A percentile compares a stretch with the other conserved stretches of the same genome.
Conservation (phyloP, 2,888 invertebrate species). For the Hololepta plana region DNA sequence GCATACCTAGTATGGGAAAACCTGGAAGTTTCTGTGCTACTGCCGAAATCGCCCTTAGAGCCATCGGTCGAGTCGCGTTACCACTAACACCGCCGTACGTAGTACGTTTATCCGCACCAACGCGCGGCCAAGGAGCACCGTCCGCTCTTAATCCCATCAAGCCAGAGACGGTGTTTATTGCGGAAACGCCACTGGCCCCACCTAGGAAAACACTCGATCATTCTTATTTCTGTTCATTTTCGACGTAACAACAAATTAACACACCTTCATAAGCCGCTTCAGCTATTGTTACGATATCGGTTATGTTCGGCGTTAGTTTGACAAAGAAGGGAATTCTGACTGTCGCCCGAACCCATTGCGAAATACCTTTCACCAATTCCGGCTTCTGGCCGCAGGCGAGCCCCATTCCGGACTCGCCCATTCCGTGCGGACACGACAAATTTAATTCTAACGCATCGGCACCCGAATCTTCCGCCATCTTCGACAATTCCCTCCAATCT, state of each 20-base stretch:
- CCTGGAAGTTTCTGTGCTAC: constrained; percentile 70
- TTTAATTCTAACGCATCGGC: constrained; percentile 93
- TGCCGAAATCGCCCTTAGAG: constrained; percentile 76
- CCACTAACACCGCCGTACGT: constrained; percentile 88
- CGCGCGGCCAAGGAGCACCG: constrained; percentile 80
- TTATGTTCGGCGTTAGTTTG: constrained; percentile 95
- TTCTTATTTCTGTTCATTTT: neutral
- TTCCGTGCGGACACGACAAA: constrained; percentile 95
- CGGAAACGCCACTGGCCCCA: constrained; percentile 86
- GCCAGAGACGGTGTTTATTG: constrained; percentile 94
- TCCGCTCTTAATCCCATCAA: constrained; percentile 74
- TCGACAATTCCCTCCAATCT: constrained; percentile 77
- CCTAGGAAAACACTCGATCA: constrained; percentile 32
- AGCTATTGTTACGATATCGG: constrained; percentile 80
- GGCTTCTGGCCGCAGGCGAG: constrained; percentile 96
- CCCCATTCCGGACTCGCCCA: constrained; percentile 98
- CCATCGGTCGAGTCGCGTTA: constrained; percentile 90
- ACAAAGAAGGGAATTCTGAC: constrained; percentile 92
- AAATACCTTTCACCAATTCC: constrained; percentile 70
- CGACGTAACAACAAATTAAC: neutral
- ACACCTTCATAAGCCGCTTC: constrained; percentile 72
- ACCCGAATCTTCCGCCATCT: constrained; percentile 61
- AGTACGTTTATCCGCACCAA: constrained; percentile 64
- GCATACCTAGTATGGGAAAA: constrained; percentile 81
- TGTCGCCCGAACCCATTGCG: constrained; percentile 73